Conservation (phyloP, 2,888 invertebrate genomes). For the Alsophila aescularia region DNA sequence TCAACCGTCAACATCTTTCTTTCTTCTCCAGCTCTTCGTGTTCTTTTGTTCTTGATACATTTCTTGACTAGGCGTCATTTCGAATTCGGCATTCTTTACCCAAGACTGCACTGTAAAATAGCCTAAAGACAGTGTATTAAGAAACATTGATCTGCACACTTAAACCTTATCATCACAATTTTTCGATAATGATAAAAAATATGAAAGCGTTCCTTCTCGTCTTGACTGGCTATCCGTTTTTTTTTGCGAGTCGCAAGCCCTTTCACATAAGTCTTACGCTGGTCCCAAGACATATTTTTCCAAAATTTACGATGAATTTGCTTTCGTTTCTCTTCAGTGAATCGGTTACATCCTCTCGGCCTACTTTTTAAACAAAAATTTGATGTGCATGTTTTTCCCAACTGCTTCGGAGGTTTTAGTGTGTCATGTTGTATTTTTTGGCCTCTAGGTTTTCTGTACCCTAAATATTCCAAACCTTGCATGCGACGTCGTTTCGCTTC, state of each 20-base stretch:
- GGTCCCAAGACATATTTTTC: conserved; percentile 1
- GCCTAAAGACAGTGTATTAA: conserved; percentile 32
- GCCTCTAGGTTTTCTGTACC: conserved; percentile 25
- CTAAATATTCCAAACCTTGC: conserved; percentile 35
- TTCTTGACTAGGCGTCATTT: conserved; percentile 10
- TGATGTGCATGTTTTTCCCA: conserved; percentile 5
- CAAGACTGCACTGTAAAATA: conserved; percentile 33
- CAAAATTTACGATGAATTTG: background rate
- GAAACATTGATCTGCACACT: conserved; percentile 34
- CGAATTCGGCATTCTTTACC: conserved; percentile 28
- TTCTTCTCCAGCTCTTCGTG: background rate
- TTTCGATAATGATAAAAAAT: background rate
- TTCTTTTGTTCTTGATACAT: background rate
- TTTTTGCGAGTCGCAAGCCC: background rate
- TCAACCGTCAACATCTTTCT: background rate
- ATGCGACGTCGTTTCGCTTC: conserved; percentile 27
- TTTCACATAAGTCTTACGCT: background rate
- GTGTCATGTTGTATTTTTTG: conserved; percentile 22
- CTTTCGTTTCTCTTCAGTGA: background rate
- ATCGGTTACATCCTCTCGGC: background rate
- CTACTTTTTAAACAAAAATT: background rate
- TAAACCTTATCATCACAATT: conserved; percentile 21
- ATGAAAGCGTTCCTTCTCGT: too few species aligned
- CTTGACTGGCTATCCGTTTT: too few species aligned
- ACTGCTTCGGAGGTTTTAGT: conserved; percentile 14